Evolutionary conservation across 2,113 vertebrate species (phyloP).

Genomic region (Elaphurus davidianus): DNA sequence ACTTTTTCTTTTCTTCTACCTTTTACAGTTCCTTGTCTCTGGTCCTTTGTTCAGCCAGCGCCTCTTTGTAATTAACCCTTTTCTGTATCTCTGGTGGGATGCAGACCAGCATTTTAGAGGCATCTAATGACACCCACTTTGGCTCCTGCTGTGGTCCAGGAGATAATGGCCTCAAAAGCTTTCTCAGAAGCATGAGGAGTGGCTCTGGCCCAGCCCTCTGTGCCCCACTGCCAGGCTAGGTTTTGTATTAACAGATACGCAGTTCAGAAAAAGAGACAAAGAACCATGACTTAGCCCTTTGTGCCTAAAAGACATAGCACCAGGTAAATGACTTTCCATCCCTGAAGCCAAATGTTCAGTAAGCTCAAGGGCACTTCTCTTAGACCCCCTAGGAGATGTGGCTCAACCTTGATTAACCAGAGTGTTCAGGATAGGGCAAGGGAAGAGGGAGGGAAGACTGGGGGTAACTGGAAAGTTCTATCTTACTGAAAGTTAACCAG

Average conservation of each 20-base stretch:
- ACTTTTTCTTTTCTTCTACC: background rate
- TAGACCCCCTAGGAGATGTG: background rate
- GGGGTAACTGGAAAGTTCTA: background rate
- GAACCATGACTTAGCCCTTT: slow-evolving; percentile 26
- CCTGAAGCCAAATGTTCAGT: background rate
- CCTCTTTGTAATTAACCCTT: slow-evolving; percentile 59
- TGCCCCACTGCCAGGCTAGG: background rate
- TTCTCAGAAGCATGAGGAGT: background rate
- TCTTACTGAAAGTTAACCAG: background rate
- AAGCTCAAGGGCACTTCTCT: slow-evolving; percentile 27
- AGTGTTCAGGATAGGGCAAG: background rate
- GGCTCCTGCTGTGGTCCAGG: slow-evolving; percentile 54
- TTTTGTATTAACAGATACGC: slow-evolving; percentile 50
- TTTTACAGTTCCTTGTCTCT: slow-evolving; percentile 52
- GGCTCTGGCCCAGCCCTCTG: background rate
- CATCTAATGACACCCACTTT: slow-evolving; percentile 69
- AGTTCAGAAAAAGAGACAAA: slow-evolving; percentile 54
- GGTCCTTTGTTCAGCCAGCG: slow-evolving; percentile 49
- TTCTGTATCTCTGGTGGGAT: slow-evolving; percentile 31
- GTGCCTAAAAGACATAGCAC: slow-evolving; percentile 22
- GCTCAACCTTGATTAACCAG: background rate
- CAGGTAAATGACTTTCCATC: background rate
- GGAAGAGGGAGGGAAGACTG: background rate
- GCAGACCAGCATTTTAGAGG: slow-evolving; percentile 35
- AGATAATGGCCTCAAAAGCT: slow-evolving; percentile 72